phyloP scores from a whole-genome alignment of 53 echinoderm and acorn worm genomes.

The Stichopus horrens region DNA sequence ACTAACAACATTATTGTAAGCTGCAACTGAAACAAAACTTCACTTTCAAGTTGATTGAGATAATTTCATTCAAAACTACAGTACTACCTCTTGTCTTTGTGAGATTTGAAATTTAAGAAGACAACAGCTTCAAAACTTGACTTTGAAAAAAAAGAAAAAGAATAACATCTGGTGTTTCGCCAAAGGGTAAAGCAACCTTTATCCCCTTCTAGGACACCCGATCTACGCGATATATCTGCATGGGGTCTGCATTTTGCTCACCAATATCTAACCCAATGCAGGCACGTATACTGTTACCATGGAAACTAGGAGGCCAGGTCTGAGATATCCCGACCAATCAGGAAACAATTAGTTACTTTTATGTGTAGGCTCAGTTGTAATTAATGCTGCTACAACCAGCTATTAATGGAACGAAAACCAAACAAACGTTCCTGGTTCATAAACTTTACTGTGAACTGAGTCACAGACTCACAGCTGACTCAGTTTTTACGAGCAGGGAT shows the following conservation, averaged over 20 bases:
- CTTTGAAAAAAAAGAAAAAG: too few species aligned
- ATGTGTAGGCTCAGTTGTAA: slow-evolving; percentile 23
- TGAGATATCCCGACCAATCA: background rate
- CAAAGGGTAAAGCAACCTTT: too few species aligned
- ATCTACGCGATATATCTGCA: background rate
- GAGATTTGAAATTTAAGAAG: too few species aligned
- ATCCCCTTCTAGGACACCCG: too few species aligned
- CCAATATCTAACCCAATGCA: background rate
- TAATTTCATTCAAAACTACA: too few species aligned
- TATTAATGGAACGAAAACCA: slow-evolving; percentile 31
- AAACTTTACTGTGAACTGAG: background rate
- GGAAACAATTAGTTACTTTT: slow-evolving; percentile 24
- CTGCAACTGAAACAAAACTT: too few species aligned
- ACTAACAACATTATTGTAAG: too few species aligned
- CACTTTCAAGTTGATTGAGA: too few species aligned
- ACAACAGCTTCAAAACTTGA: too few species aligned
- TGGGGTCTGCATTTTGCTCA: background rate
- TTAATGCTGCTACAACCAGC: slow-evolving; percentile 24
- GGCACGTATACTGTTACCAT: background rate
- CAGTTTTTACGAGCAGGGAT: background rate
- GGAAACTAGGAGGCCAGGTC: slow-evolving; percentile 8
- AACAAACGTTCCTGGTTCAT: slow-evolving; percentile 15
- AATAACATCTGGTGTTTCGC: too few species aligned
- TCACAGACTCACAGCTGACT: background rate
- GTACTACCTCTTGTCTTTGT: too few species aligned